Percentiles rank a stretch among this genome's conserved stretches.
Conservation (phyloP, 2,797 vertebrate species). For the Platalea minor region DNA sequence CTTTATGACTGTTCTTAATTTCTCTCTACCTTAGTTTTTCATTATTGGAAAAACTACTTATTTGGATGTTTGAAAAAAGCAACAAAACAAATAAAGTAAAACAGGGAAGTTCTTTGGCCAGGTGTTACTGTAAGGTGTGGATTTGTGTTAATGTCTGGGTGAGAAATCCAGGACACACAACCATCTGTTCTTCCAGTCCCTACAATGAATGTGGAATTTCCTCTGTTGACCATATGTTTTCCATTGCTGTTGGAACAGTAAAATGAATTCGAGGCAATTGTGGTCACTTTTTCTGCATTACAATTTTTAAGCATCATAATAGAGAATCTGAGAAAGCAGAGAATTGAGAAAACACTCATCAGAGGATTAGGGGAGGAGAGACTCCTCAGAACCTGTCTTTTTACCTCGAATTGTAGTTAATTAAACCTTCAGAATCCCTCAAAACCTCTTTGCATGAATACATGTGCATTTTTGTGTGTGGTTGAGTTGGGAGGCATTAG, state of each 20-base stretch:
- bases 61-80: not conserved
- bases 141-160: not conserved
- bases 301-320: not conserved
- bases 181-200: not conserved
- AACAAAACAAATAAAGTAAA: not conserved
- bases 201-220: not conserved
- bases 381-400: not conserved
- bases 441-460: not conserved
- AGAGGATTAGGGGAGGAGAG: not conserved
- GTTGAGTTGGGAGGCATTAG: not conserved
- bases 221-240: not conserved
- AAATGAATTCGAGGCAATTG: not conserved
- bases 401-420: not conserved
- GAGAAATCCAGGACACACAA: not conserved
- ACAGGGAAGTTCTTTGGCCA: not conserved
- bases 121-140: not conserved
- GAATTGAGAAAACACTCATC: not conserved
- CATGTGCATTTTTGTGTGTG: not conserved
- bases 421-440: not conserved
- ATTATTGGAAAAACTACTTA: not conserved
- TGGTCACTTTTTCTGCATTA: not conserved
- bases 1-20: not conserved
- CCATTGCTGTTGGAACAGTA: not conserved
- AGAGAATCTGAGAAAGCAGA: not conserved
- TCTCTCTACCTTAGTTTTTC: not conserved